These are phyloP conservation scores for Pherbina coryleti DNA, from an alignment of 2,888 invertebrate species.

Conservation along the genomic window DNA sequence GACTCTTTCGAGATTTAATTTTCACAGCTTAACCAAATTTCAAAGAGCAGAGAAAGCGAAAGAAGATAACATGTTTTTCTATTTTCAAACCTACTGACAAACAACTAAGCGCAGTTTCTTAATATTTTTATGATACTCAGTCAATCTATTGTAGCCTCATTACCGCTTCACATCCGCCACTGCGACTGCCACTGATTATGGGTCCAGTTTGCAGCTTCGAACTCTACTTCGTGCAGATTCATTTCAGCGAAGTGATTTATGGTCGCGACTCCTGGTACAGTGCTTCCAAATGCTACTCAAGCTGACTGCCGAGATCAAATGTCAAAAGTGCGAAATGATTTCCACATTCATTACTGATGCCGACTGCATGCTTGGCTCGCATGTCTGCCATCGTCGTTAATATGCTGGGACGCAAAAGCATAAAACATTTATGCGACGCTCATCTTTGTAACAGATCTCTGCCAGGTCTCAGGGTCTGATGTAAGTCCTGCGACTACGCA, in stretches of 20 bases:
- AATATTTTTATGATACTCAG: no score
- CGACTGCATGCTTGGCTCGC: constrained; percentile 49
- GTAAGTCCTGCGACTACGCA: constrained; percentile 20
- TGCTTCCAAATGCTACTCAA: background rate
- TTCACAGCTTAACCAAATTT: no score
- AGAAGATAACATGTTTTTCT: no score
- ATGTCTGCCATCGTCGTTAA: constrained; percentile 46
- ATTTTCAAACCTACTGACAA: no score
- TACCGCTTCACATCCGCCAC: no score
- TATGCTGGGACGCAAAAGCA: constrained; percentile 49
- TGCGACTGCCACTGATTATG: no score
- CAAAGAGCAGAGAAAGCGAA: no score
- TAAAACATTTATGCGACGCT: constrained; percentile 66
- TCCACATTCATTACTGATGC: constrained; percentile 36
- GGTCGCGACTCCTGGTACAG: background rate
- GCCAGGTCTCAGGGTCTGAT: background rate
- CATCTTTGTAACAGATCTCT: constrained; percentile 41
- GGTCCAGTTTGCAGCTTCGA: background rate
- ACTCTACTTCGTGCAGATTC: background rate
- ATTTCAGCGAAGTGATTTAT: constrained; percentile 10
- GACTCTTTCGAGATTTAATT: no score
- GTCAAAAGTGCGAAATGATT: constrained; percentile 35
- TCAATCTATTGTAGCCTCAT: no score
- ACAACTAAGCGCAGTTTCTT: no score
- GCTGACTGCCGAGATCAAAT: constrained; percentile 23